A percentile compares a stretch with the other conserved stretches of the same genome.
phyloP scores from a whole-genome alignment of 2,113 vertebrate genomes.

The Aphelocoma coerulescens region DNA sequence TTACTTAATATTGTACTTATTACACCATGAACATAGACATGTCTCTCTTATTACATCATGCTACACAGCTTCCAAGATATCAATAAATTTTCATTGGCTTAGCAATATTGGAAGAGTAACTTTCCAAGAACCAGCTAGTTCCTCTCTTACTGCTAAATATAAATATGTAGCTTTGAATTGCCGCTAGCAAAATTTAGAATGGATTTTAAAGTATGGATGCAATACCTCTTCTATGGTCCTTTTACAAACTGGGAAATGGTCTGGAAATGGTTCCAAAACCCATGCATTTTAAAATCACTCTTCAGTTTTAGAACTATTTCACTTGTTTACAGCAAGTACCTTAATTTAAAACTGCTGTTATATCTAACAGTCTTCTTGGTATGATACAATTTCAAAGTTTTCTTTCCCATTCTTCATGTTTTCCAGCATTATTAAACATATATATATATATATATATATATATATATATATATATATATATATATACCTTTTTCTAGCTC shows the following conservation, averaged over 20 bases:
- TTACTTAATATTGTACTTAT: slow-evolving; percentile 8
- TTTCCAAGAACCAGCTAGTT: background rate
- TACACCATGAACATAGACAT: background rate
- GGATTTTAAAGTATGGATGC: background rate
- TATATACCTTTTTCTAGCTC: background rate
- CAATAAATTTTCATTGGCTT: background rate
- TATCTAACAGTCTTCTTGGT: background rate
- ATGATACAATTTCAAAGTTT: background rate
- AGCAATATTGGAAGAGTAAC: background rate
- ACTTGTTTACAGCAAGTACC: background rate
- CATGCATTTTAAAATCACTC: background rate
- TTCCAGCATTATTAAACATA: background rate
- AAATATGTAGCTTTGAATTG: background rate
- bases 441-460: background rate
- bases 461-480: background rate
- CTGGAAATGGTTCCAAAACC: background rate
- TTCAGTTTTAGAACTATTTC: background rate
- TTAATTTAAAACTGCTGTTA: background rate
- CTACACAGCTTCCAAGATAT: background rate
- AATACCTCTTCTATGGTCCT: background rate
- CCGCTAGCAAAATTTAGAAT: background rate
- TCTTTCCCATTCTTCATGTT: background rate
- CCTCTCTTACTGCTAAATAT: background rate
- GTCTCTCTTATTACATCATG: background rate
- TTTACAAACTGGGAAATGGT: background rate